phyloP scores from a whole-genome alignment of 1,140 invertebrate genomes.

The Aphis gossypii region DNA sequence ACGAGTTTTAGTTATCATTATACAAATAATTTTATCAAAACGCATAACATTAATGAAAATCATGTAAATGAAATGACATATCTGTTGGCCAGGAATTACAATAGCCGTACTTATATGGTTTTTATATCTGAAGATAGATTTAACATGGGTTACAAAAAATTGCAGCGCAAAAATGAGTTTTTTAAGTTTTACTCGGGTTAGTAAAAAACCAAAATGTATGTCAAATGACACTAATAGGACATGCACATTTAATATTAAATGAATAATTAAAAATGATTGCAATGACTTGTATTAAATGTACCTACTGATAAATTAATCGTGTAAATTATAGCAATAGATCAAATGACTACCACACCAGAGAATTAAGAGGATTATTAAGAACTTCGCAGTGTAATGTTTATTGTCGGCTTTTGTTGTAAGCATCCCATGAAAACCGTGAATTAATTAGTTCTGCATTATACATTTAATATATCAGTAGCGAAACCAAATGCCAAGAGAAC shows the following conservation, averaged over 20 bases:
- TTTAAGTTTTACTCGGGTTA: neutral
- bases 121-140: neutral
- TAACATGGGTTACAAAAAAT: neutral
- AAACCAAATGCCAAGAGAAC: neutral
- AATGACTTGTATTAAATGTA: neutral
- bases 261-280: neutral
- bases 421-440: neutral
- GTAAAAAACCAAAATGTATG: neutral
- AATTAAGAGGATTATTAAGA: conserved; percentile 18
- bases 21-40: neutral
- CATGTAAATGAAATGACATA: neutral
- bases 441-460: conserved; percentile 1
- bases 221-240: neutral
- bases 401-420: conserved; percentile 8
- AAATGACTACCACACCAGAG: neutral
- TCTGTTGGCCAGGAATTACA: neutral
- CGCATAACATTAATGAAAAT: neutral
- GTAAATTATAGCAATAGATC: neutral
- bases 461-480: neutral
- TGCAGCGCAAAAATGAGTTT: neutral
- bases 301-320: neutral
- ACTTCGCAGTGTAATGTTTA: neutral
- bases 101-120: neutral
- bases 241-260: neutral
- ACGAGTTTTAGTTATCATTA: neutral